Evolutionary conservation across 2,888 invertebrate genomes (phyloP).

Genomic region (Drosophila ezoana): DNA sequence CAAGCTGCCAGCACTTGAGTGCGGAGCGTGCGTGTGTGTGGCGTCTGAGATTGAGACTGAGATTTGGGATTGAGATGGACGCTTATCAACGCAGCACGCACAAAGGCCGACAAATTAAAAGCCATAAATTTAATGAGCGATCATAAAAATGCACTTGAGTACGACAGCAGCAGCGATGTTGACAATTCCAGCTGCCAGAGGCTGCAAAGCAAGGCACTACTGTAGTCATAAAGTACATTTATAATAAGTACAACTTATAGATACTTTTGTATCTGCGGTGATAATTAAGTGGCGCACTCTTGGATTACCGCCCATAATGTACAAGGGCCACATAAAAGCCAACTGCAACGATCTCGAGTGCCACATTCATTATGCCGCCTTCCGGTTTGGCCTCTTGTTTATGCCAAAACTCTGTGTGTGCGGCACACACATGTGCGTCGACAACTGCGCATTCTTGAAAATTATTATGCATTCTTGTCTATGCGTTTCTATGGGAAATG

Average conservation of each 20-base stretch:
- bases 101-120: conserved; percentile 72
- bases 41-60: conserved; percentile 37
- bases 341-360: conserved; percentile 37
- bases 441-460: conserved; percentile 31
- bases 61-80: conserved; percentile 31
- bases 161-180: conserved; percentile 35
- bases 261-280: conserved; percentile 51
- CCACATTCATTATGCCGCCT: conserved; percentile 37
- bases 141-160: conserved; percentile 74
- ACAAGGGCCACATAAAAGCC: conserved; percentile 32
- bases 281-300: conserved; percentile 62
- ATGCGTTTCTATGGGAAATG: conserved; percentile 12
- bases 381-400: conserved; percentile 49
- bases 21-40: conserved; percentile 8
- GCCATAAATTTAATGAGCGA: conserved; percentile 77
- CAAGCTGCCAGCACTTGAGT: conserved; percentile 53
- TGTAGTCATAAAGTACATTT: conserved; percentile 39
- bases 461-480: conserved; percentile 28
- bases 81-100: conserved; percentile 49
- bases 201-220: conserved; percentile 19
- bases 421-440: conserved; percentile 3
- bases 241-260: conserved; percentile 42
- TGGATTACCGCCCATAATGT: conserved; percentile 45
- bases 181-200: conserved; percentile 36
- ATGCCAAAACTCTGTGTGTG: conserved; percentile 31